Percentiles rank a stretch among this genome's conserved stretches.
phyloP scores from a whole-genome alignment of 2,888 invertebrate genomes.

The Drosophila longiperda region DNA sequence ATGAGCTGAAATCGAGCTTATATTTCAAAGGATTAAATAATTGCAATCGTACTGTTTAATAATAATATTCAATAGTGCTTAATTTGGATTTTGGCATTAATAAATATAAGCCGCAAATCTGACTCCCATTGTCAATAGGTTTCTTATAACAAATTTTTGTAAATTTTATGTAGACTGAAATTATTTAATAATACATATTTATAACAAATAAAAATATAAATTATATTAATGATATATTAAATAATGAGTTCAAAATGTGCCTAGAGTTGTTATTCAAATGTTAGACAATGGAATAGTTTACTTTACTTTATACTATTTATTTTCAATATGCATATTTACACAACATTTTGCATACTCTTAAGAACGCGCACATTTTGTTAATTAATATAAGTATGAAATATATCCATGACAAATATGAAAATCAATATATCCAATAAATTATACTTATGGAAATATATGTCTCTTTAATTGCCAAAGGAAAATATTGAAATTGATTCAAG shows the following conservation, averaged over 20 bases:
- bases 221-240: not conserved
- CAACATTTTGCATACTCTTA: not conserved
- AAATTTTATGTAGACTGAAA: not conserved
- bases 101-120: not conserved
- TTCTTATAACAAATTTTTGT: not conserved
- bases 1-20: constrained; percentile 31
- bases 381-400: not conserved
- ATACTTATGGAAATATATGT: constrained; percentile 7
- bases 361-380: not conserved
- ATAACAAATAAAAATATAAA: not conserved
- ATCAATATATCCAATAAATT: constrained; percentile 12
- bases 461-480: constrained; percentile 28
- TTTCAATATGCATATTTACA: not conserved
- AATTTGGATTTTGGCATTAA: not conserved
- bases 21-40: constrained; percentile 13
- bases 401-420: not conserved
- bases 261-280: not conserved
- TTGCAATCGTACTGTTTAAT: constrained; percentile 11
- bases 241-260: not conserved
- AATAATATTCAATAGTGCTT: not conserved
- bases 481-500: constrained; percentile 35
- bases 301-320: not conserved
- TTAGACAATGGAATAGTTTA: not conserved
- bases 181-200: not conserved
- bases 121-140: not conserved